These are phyloP conservation scores for Melanotaenia pygmaea DNA, from an alignment of 2,797 vertebrate species.

Conservation along the genomic window DNA sequence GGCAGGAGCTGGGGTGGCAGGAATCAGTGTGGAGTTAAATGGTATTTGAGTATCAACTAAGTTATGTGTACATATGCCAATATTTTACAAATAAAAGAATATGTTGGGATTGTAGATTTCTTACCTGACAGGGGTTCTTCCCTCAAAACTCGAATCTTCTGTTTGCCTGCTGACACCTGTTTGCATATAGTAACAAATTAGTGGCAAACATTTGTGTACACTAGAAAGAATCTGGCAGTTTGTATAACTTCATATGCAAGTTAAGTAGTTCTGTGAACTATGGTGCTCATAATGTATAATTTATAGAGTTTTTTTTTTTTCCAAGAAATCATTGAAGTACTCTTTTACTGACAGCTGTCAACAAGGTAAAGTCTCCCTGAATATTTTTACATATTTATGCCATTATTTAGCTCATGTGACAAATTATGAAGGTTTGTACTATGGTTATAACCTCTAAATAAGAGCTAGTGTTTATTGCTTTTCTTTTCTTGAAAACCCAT, in stretches of 20 bases:
- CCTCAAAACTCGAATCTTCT: constrained; percentile 89
- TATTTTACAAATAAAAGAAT: constrained; percentile 21
- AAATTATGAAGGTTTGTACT: too few relatives aligned
- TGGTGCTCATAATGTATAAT: neutral
- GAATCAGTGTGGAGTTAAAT: neutral
- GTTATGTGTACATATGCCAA: constrained; percentile 16
- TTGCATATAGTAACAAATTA: constrained; percentile 39
- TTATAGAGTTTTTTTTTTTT: neutral
- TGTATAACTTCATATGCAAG: neutral
- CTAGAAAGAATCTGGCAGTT: constrained; percentile 4
- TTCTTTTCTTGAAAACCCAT: too few relatives aligned
- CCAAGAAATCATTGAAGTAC: neutral
- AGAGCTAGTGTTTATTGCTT: too few relatives aligned
- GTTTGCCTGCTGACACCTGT: constrained; percentile 84
- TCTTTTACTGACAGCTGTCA: neutral
- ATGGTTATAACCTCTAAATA: too few relatives aligned
- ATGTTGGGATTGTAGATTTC: constrained; percentile 34
- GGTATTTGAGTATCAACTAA: neutral
- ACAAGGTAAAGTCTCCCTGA: neutral
- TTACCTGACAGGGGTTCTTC: constrained; percentile 77
- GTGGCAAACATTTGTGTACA: constrained; percentile 12
- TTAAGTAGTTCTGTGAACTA: neutral
- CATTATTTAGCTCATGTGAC: too few relatives aligned
- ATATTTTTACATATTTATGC: too few relatives aligned
- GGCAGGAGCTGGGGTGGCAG: constrained; percentile 21